Conservation (phyloP, 2,113 vertebrate species). For the Ardeotis arabs region DNA sequence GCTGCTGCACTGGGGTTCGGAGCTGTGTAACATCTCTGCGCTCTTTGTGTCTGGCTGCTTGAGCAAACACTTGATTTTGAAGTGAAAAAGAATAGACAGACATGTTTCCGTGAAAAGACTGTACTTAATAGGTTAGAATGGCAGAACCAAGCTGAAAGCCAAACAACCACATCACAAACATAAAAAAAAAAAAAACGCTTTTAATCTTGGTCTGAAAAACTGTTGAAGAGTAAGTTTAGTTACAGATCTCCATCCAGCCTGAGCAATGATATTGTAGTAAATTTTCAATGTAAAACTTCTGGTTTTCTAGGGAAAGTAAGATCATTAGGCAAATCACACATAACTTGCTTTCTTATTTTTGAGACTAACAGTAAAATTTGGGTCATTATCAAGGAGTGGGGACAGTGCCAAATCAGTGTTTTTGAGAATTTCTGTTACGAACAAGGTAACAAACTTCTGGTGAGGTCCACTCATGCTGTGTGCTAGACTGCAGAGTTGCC, state of each 20-base stretch:
- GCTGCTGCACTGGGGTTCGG: neutral
- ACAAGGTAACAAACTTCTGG: neutral
- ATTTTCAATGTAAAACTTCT: conserved; percentile 48
- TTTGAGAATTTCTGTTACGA: conserved; percentile 26
- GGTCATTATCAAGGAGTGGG: neutral
- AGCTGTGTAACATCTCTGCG: neutral
- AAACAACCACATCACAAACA: accelerated
- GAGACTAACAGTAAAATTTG: conserved; percentile 39
- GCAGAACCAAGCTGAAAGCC: neutral
- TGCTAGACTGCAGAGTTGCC: conserved; percentile 18
- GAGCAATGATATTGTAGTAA: conserved; percentile 26
- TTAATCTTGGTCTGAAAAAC: neutral
- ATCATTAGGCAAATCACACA: conserved; percentile 13
- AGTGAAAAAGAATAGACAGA: neutral
- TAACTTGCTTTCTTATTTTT: conserved; percentile 47
- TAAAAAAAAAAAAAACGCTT: neutral
- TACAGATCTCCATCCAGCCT: conserved; percentile 51
- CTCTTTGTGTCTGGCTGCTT: neutral
- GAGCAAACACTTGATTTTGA: neutral
- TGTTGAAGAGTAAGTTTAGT: conserved; percentile 30
- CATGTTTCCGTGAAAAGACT: neutral
- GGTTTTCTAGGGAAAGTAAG: conserved; percentile 58
- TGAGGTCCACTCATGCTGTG: conserved; percentile 9
- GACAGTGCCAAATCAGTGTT: neutral
- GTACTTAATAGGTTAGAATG: neutral